Percentiles rank a stretch among this genome's conserved stretches.
phyloP scores from a whole-genome alignment of 1,140 invertebrate genomes.

The Caenorhabditis latens region DNA sequence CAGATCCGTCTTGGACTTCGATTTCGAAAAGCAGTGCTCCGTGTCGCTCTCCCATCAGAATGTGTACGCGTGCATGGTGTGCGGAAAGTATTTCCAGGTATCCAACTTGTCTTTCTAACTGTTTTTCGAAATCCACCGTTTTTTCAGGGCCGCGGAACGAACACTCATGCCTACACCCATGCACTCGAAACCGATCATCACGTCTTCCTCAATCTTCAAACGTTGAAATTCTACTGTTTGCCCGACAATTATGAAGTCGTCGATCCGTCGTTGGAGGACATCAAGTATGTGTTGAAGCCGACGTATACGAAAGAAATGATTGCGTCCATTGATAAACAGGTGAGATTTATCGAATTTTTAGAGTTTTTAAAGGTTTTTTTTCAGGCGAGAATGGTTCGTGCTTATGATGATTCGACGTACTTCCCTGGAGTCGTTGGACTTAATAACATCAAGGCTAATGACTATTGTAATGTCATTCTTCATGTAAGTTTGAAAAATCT shows the following conservation, averaged over 20 bases:
- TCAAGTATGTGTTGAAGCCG: slow-evolving; percentile 98
- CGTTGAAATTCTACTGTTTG: slow-evolving; percentile 97
- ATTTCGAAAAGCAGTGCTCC: slow-evolving; percentile 99
- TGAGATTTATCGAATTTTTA: background rate
- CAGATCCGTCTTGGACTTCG: slow-evolving; percentile 94
- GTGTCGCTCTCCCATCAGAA: slow-evolving; percentile 97
- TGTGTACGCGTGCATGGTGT: slow-evolving; percentile 99
- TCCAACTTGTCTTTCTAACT: no score
- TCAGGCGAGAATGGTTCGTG: slow-evolving; percentile 86
- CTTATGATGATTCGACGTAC: slow-evolving; percentile 96
- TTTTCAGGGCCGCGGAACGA: slow-evolving; percentile 88
- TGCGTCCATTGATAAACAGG: slow-evolving; percentile 43
- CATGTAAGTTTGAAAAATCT: slow-evolving; percentile 82
- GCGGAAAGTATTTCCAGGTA: slow-evolving; percentile 96
- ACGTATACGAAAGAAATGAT: slow-evolving; percentile 85
- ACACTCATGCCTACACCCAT: slow-evolving; percentile 98
- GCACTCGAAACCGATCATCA: slow-evolving; percentile 96
- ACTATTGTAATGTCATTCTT: slow-evolving; percentile 98
- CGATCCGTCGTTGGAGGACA: slow-evolving; percentile 97
- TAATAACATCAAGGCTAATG: slow-evolving; percentile 99
- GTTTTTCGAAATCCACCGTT: no score
- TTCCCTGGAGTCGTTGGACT: slow-evolving; percentile 88
- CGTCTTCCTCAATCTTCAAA: slow-evolving; percentile 96
- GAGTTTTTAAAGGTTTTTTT: slow-evolving; percentile 85
- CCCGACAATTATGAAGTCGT: slow-evolving; percentile 99